A percentile compares a stretch with the other conserved stretches of the same genome.
These are phyloP conservation scores for Tetropium fuscum DNA, from an alignment of 2,888 invertebrate species.

Conservation along the genomic window DNA sequence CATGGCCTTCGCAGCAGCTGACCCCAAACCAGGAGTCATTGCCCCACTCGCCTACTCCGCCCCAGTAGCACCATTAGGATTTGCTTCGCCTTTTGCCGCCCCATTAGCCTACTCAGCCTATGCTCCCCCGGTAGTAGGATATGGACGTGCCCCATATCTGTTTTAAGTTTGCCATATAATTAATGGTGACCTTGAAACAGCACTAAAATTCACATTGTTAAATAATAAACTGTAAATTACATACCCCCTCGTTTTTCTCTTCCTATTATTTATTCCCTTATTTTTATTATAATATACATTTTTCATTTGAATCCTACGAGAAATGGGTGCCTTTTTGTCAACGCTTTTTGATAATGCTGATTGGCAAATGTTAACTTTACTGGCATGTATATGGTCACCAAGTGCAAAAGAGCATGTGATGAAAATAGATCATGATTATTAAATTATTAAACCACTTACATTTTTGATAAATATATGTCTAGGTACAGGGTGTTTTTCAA, in stretches of 20 bases:
- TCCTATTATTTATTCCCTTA: background rate
- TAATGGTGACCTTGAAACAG: background rate
- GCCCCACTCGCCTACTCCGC: background rate
- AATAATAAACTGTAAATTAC: background rate
- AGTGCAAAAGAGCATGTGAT: too few relatives aligned
- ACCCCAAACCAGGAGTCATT: background rate
- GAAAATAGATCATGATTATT: too few relatives aligned
- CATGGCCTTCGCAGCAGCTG: background rate
- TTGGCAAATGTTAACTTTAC: too few relatives aligned
- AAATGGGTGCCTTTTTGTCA: too few relatives aligned
- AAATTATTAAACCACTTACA: too few relatives aligned
- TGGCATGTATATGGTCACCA: too few relatives aligned
- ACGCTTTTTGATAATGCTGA: too few relatives aligned
- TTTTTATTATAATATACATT: background rate
- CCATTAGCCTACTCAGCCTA: background rate
- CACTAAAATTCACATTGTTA: background rate
- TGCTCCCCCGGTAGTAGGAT: background rate
- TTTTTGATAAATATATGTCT: too few relatives aligned
- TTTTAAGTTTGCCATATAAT: background rate
- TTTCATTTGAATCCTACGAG: background rate
- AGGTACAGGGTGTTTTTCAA: too few relatives aligned
- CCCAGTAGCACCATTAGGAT: background rate
- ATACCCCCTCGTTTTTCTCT: background rate
- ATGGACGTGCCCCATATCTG: background rate
- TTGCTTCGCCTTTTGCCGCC: too few relatives aligned